These are phyloP conservation scores for Pelusios castaneus DNA, from an alignment of 2,113 vertebrate species.

Conservation along the genomic window DNA sequence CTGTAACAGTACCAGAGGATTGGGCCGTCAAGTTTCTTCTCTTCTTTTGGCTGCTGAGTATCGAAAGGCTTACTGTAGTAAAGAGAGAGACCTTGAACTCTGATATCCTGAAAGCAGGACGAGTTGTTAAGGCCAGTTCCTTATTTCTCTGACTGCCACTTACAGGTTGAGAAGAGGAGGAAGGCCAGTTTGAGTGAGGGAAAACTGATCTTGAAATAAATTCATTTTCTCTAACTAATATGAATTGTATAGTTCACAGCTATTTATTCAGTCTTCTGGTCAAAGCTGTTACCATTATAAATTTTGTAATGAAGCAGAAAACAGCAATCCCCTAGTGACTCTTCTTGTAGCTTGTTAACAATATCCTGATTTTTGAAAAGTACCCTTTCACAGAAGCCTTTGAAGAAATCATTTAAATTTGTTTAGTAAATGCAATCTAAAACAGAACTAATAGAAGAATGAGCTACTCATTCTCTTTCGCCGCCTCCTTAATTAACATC, in stretches of 20 bases:
- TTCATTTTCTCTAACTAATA: neutral
- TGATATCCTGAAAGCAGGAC: neutral
- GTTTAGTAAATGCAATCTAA: neutral
- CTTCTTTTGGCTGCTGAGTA: neutral
- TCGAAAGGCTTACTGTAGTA: no score
- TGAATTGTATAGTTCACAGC: neutral
- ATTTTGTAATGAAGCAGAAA: neutral
- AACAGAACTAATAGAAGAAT: neutral
- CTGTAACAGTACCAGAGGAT: neutral
- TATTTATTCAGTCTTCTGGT: neutral
- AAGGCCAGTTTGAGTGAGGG: neutral
- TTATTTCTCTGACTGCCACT: neutral
- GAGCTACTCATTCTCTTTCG: no score
- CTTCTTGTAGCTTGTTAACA: neutral
- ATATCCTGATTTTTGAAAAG: neutral
- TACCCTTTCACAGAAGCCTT: neutral
- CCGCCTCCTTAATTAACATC: no score
- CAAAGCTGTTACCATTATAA: neutral
- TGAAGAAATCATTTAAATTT: neutral
- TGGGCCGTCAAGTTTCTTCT: neutral
- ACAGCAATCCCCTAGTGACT: neutral
- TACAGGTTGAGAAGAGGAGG: neutral
- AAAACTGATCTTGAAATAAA: neutral
- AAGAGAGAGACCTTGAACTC: neutral
- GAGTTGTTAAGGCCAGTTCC: neutral